Evolutionary conservation across 2,113 vertebrate genomes (phyloP).

Genomic region (Pica pica): DNA sequence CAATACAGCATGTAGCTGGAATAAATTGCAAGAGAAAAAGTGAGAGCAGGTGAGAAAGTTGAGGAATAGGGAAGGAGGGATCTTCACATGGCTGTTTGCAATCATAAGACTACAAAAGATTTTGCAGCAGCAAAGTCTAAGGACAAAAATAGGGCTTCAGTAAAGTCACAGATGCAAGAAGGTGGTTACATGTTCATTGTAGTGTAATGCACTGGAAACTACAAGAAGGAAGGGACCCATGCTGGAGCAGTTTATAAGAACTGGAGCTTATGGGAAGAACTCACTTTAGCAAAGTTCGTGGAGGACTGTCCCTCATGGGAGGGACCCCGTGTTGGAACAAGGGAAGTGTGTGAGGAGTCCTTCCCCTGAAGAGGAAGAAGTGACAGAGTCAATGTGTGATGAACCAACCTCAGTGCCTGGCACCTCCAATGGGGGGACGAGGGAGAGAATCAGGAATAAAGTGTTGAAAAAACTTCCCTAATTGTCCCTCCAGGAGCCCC

Average conservation of each 20-base stretch:
- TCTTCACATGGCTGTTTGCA: not conserved
- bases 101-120: not conserved
- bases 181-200: not conserved
- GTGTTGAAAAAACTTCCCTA: not conserved
- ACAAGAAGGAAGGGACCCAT: not conserved
- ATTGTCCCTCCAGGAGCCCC: not conserved
- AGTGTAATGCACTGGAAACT: not conserved
- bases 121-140: not conserved
- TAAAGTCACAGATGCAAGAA: not conserved
- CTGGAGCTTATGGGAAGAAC: not conserved
- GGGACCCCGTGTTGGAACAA: not conserved
- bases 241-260: not conserved
- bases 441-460: not conserved
- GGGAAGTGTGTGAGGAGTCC: not conserved
- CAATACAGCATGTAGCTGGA: not conserved
- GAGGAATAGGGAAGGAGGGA: not conserved
- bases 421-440: accelerated
- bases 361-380: not conserved
- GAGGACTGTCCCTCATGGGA: not conserved
- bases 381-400: not conserved
- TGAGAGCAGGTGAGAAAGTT: not conserved
- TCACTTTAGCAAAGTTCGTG: not conserved
- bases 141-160: not conserved
- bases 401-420: not conserved
- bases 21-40: not conserved